A percentile compares a stretch with the other conserved stretches of the same genome.
Evolutionary conservation across 2,113 vertebrate genomes (phyloP).

Genomic region (Thomomys bottae): DNA sequence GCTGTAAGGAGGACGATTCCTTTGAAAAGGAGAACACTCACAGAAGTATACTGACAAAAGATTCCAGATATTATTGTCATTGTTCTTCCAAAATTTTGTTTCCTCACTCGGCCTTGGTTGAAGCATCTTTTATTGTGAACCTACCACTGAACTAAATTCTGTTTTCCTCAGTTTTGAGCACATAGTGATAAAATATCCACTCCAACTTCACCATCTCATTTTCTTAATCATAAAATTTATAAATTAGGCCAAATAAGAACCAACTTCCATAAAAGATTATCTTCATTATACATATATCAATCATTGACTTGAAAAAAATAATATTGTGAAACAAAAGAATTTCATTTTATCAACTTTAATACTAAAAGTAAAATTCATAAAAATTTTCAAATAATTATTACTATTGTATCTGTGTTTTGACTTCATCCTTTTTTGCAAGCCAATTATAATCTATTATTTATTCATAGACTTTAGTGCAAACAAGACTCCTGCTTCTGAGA

Average conservation of each 20-base stretch:
- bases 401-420: background rate
- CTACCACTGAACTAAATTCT: background rate
- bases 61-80: background rate
- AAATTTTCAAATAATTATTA: background rate
- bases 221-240: conserved; percentile 18
- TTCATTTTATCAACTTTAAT: background rate
- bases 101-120: background rate
- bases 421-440: background rate
- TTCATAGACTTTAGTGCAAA: background rate
- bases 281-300: background rate
- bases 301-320: background rate
- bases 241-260: background rate
- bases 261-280: background rate
- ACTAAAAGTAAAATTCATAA: background rate
- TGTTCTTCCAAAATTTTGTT: background rate
- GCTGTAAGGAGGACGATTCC: background rate
- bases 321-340: background rate
- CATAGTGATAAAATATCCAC: background rate
- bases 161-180: conserved; percentile 21
- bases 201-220: background rate
- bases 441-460: background rate
- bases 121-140: conserved; percentile 1
- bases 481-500: background rate
- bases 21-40: conserved; percentile 49
- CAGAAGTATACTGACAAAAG: conserved; percentile 38